Evolutionary conservation across 1,140 invertebrate species (phyloP).

Genomic region (Prorops nasuta): DNA sequence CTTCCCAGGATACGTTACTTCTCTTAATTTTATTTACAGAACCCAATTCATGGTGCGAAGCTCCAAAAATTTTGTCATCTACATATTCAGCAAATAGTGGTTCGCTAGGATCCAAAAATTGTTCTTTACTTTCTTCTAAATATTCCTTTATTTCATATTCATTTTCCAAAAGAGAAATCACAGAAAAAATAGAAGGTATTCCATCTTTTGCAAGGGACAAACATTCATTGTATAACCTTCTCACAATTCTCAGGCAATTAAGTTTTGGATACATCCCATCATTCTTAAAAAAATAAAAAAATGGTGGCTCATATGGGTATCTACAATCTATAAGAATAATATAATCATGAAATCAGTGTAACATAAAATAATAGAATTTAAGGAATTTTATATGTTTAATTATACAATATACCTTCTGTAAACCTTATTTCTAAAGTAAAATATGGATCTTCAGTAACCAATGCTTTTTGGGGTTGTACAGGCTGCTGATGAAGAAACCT

Average conservation of each 20-base stretch:
- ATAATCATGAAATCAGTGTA: slow-evolving; percentile 9
- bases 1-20: slow-evolving; percentile 53
- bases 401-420: slow-evolving; percentile 56
- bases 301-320: slow-evolving; percentile 72
- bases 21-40: slow-evolving; percentile 55
- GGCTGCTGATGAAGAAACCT: slow-evolving; percentile 67
- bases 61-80: slow-evolving; percentile 36
- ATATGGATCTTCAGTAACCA: slow-evolving; percentile 32
- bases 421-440: slow-evolving; percentile 75
- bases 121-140: slow-evolving; percentile 48
- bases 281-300: slow-evolving; percentile 65
- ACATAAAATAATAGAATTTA: slow-evolving; percentile 1
- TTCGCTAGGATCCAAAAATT: slow-evolving; percentile 60
- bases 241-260: slow-evolving; percentile 64
- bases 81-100: slow-evolving; percentile 57
- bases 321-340: slow-evolving; percentile 45
- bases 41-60: slow-evolving; percentile 64
- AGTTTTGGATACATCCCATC: slow-evolving; percentile 59
- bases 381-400: slow-evolving; percentile 9
- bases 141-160: slow-evolving; percentile 47
- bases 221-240: slow-evolving; percentile 65
- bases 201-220: slow-evolving; percentile 62
- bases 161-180: slow-evolving; percentile 69
- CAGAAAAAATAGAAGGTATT: slow-evolving; percentile 66
- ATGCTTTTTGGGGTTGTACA: slow-evolving; percentile 31